A percentile compares a stretch with the other conserved stretches of the same genome.
Conservation (phyloP, 2,888 invertebrate species). For the Ptychoptera contaminata region DNA sequence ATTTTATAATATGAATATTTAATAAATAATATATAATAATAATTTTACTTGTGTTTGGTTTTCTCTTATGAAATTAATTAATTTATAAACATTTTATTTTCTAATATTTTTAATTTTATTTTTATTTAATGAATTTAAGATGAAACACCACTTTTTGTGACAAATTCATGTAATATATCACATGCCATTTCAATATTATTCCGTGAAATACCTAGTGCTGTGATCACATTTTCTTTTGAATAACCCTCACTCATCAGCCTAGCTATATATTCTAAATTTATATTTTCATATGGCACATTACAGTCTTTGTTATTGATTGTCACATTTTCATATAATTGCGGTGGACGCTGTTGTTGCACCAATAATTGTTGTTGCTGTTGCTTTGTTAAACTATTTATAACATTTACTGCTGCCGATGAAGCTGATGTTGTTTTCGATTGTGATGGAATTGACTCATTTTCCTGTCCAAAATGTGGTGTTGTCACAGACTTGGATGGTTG, state of each 20-base stretch:
- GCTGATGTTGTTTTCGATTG: constrained; percentile 8
- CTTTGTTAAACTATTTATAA: background rate
- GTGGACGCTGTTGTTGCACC: constrained; percentile 14
- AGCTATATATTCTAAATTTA: constrained; percentile 81
- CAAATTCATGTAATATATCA: constrained; percentile 85
- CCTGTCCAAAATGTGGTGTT: constrained; percentile 8
- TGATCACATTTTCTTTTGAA: constrained; percentile 76
- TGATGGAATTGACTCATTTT: background rate
- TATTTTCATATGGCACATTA: constrained; percentile 65
- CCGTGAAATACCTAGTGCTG: constrained; percentile 80
- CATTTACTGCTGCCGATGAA: constrained; percentile 1
- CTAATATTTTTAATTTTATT: too few relatives aligned
- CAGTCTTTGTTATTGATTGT: constrained; percentile 32
- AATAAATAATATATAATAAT: too few relatives aligned
- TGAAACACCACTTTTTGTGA: constrained; percentile 37
- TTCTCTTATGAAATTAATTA: too few relatives aligned
- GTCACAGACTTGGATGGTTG: constrained; percentile 11
- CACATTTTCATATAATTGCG: constrained; percentile 31
- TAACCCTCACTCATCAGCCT: constrained; percentile 81
- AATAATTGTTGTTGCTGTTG: too few relatives aligned
- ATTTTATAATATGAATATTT: too few relatives aligned
- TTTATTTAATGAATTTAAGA: too few relatives aligned
- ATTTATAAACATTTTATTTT: too few relatives aligned
- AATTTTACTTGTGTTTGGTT: too few relatives aligned
- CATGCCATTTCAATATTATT: constrained; percentile 94